A percentile compares a stretch with the other conserved stretches of the same genome.
Conservation (phyloP, 2,888 invertebrate species). For the Oegoconia quadripuncta region DNA sequence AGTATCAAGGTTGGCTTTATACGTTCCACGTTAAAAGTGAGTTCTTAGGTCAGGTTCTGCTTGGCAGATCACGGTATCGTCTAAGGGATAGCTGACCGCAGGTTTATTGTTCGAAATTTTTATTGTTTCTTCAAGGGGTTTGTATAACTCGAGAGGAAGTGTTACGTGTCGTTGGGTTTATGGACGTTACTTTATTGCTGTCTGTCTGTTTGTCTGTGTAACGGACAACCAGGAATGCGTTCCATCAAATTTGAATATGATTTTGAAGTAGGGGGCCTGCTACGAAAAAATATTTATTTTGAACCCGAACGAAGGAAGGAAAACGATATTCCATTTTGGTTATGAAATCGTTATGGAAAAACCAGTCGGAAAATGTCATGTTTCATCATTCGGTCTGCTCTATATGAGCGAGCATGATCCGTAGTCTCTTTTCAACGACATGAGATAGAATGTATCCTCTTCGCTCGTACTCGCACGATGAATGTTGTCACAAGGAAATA, state of each 20-base stretch:
- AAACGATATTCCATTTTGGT: no score
- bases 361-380: no score
- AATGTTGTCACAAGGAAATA: no score
- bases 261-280: no score
- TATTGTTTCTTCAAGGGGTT: conserved; percentile 50
- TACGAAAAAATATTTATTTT: background rate
- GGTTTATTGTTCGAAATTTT: conserved; percentile 53
- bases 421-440: no score
- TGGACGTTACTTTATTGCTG: conserved; percentile 54
- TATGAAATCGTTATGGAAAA: no score
- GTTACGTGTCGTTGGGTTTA: conserved; percentile 60
- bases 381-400: no score
- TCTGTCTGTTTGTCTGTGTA: conserved; percentile 24
- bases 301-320: no score
- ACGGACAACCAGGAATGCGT: conserved; percentile 5
- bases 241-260: background rate
- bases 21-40: conserved; percentile 12
- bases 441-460: no score
- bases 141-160: conserved; percentile 50
- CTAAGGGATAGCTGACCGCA: conserved; percentile 51
- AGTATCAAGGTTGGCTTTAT: conserved; percentile 12
- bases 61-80: conserved; percentile 44
- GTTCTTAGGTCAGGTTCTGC: conserved; percentile 43
- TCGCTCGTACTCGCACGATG: no score
- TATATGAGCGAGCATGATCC: no score